Base-by-base conservation (phyloP, 2,113 vertebrate species). In the Puntigrus tetrazona region DNA sequence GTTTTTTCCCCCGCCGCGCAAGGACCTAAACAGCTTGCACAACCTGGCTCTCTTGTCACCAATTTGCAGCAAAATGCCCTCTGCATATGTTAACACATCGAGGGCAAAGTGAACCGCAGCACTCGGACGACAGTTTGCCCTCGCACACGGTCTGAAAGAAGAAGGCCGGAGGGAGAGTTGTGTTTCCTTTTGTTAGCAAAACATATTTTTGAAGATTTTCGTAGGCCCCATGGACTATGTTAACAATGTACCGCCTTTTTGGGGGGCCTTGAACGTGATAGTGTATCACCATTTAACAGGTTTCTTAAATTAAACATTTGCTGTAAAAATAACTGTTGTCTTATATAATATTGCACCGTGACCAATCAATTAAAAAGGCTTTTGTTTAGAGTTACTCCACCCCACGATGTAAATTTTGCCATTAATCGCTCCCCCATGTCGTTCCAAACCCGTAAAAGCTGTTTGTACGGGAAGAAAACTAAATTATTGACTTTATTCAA, bases 11-110 rank as follows among this genome's bases (percentile, higher is more conserved):
- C 43, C 41, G 70, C 38, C n/a, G 14, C 76, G 31, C 45, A 13
- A 43, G 70, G 25, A 73, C 38, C 20, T 25, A 27, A 69, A 86
- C 78, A 86, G 74, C 74, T 87, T 88, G 83, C 34, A 70, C 50
- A 69, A 34, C 22, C 50, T 82, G 74, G 13, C n/a, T 70, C 75
- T 50, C 75, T 82, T 52, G 57, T 20, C 31, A 82, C 57, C 16
- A 52, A 84, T 85, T 84, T 84, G 78, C 72, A 75, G 11, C 14
- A 45, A 57, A 79, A 77, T 79, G 61, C 72, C 57, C 50, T 73
- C 77, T 85, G 80, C 85, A 85, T 85, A 86, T 87, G 81, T 77
- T 67, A 38, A 67, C 59, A 73, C 36, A 67, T 29, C 74, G 5
- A 69, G 70, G 52, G 41, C 69, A 80, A 5, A 43, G 45, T 43